Evolutionary conservation across 23 tunicate genomes (phyloP).

Genomic region (Halocynthia aurantium): DNA sequence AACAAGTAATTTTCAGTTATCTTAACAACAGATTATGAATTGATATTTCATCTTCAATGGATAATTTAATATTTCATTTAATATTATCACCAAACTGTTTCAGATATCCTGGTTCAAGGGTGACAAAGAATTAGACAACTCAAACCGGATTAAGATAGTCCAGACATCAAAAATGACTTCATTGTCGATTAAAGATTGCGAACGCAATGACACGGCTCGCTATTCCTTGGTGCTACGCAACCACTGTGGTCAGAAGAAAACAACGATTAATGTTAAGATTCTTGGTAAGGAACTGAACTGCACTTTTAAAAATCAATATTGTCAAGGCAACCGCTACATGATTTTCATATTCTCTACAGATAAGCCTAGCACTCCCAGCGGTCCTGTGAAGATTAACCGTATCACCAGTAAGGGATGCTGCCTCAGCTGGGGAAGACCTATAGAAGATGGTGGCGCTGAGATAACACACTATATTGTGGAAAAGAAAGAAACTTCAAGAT

Average conservation of each 20-base stretch:
- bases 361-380: conserved; percentile 33
- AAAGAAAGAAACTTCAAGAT: conserved; percentile 36
- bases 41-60: too few relatives aligned
- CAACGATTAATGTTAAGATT: conserved; percentile 36
- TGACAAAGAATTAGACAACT: conserved; percentile 35
- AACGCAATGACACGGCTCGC: conserved; percentile 24
- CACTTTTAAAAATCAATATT: too few relatives aligned
- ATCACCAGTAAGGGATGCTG: conserved; percentile 16
- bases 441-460: conserved; percentile 46
- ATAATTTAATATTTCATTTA: too few relatives aligned
- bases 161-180: conserved; percentile 15
- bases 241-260: conserved; percentile 23
- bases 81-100: background rate
- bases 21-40: too few relatives aligned
- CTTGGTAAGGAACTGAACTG: conserved; percentile 20
- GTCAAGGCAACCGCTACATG: too few relatives aligned
- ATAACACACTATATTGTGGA: conserved; percentile 45
- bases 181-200: conserved; percentile 27
- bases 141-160: conserved; percentile 15
- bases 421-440: conserved; percentile 28
- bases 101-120: conserved; percentile 33
- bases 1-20: too few relatives aligned
- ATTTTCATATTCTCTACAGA: background rate
- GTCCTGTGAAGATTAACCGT: conserved; percentile 26
- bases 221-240: conserved; percentile 23